Conservation (phyloP, 2,888 invertebrate genomes). For the Eremobia ochroleuca region DNA sequence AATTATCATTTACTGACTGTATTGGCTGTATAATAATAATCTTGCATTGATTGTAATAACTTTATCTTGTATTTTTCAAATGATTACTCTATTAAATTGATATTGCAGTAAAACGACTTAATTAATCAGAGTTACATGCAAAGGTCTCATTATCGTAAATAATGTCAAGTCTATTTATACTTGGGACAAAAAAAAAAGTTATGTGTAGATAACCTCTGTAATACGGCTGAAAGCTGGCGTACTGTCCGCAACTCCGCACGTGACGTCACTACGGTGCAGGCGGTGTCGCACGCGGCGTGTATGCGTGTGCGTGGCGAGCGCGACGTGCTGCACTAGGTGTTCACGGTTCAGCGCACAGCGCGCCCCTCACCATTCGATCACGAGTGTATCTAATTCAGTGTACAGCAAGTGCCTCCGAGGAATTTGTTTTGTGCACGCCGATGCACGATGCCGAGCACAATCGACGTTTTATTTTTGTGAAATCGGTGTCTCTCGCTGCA, state of each 20-base stretch:
- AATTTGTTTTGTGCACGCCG: constrained; percentile 88
- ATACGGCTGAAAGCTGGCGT: constrained; percentile 45
- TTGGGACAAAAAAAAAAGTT: constrained; percentile 35
- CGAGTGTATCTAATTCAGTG: constrained; percentile 89
- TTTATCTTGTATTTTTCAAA: constrained; percentile 38
- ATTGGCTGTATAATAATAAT: constrained; percentile 37
- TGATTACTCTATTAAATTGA: constrained; percentile 33
- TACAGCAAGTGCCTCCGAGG: constrained; percentile 86
- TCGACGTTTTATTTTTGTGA: constrained; percentile 87
- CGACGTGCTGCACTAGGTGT: constrained; percentile 70
- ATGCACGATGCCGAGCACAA: constrained; percentile 81
- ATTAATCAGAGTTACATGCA: constrained; percentile 62
- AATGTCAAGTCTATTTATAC: constrained; percentile 58
- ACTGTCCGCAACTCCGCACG: constrained; percentile 25
- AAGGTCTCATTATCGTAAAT: constrained; percentile 57
- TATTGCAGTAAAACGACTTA: constrained; percentile 51
- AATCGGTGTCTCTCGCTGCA: constrained; percentile 82
- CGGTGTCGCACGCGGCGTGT: constrained; percentile 46
- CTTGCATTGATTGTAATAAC: constrained; percentile 41
- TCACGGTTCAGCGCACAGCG: constrained; percentile 80
- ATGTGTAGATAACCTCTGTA: constrained; percentile 50
- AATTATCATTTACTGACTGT: constrained; percentile 12
- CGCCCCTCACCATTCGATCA: constrained; percentile 82
- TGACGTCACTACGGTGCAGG: constrained; percentile 53
- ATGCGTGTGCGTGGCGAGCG: constrained; percentile 41